phyloP scores from a whole-genome alignment of 1,140 invertebrate species.

The Galleria mellonella region DNA sequence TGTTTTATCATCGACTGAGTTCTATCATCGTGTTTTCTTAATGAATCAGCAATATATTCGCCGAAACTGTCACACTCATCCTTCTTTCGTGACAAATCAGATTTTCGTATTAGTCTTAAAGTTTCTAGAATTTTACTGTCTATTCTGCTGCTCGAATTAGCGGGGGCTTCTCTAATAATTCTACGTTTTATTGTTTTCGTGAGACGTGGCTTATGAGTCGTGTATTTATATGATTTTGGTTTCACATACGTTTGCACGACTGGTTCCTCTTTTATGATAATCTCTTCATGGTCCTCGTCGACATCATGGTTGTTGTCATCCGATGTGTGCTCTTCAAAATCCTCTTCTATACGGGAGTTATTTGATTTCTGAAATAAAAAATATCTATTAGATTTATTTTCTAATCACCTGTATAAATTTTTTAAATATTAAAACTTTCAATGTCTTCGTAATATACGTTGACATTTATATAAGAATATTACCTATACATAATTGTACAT shows the following conservation, averaged over 20 bases:
- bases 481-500: too few relatives aligned
- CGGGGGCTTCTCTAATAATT: slow-evolving; percentile 14
- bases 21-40: slow-evolving; percentile 59
- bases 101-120: slow-evolving; percentile 25
- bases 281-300: slow-evolving; percentile 14
- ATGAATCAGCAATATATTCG: slow-evolving; percentile 55
- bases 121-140: slow-evolving; percentile 26
- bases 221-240: background rate
- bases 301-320: slow-evolving; percentile 3
- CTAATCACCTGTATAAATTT: too few relatives aligned
- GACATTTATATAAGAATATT: too few relatives aligned
- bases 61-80: slow-evolving; percentile 64
- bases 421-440: too few relatives aligned
- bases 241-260: background rate
- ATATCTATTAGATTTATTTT: background rate
- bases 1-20: slow-evolving; percentile 64
- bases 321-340: too few relatives aligned
- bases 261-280: slow-evolving; percentile 41
- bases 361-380: background rate
- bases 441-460: too few relatives aligned
- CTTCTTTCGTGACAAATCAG: slow-evolving; percentile 40
- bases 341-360: too few relatives aligned
- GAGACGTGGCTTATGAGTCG: background rate
- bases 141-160: slow-evolving; percentile 8
- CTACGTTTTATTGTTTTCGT: slow-evolving; percentile 2